phyloP scores from a whole-genome alignment of 2,797 vertebrate genomes.

The Poeciliopsis infans region DNA sequence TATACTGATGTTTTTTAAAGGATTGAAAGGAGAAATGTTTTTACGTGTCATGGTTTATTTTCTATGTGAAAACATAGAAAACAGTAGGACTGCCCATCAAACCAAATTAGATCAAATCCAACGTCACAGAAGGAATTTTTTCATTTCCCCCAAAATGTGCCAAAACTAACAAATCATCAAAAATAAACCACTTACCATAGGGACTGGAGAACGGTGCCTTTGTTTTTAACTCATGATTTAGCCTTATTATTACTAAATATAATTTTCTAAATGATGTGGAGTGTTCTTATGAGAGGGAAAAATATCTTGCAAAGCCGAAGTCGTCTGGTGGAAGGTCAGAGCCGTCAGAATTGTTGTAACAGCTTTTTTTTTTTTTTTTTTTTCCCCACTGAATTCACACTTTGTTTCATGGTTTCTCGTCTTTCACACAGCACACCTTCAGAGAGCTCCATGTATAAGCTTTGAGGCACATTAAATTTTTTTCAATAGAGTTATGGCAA shows the following conservation, averaged over 20 bases:
- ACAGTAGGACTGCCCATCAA: slow-evolving; percentile 46
- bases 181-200: slow-evolving; percentile 55
- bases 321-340: slow-evolving; percentile 22
- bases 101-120: slow-evolving; percentile 44
- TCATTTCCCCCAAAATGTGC: slow-evolving; percentile 52
- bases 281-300: slow-evolving; percentile 46
- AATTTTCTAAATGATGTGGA: slow-evolving; percentile 61
- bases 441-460: slow-evolving; percentile 55
- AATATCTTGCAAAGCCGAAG: slow-evolving; percentile 55
- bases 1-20: slow-evolving; percentile 69
- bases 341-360: slow-evolving; percentile 21
- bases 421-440: slow-evolving; percentile 57
- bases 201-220: slow-evolving; percentile 70
- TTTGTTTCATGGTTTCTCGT: slow-evolving; percentile 59
- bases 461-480: slow-evolving; percentile 28
- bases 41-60: slow-evolving; percentile 62
- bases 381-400: slow-evolving; percentile 55
- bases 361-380: slow-evolving; percentile 15
- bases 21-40: slow-evolving; percentile 62
- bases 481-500: slow-evolving; percentile 20
- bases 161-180: slow-evolving; percentile 66
- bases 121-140: slow-evolving; percentile 38
- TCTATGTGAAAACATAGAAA: slow-evolving; percentile 58
- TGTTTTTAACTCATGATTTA: slow-evolving; percentile 48
- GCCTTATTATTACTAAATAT: slow-evolving; percentile 57